These are phyloP conservation scores for Spisula subtruncata DNA, from an alignment of 2,888 invertebrate genomes.

Conservation along the genomic window DNA sequence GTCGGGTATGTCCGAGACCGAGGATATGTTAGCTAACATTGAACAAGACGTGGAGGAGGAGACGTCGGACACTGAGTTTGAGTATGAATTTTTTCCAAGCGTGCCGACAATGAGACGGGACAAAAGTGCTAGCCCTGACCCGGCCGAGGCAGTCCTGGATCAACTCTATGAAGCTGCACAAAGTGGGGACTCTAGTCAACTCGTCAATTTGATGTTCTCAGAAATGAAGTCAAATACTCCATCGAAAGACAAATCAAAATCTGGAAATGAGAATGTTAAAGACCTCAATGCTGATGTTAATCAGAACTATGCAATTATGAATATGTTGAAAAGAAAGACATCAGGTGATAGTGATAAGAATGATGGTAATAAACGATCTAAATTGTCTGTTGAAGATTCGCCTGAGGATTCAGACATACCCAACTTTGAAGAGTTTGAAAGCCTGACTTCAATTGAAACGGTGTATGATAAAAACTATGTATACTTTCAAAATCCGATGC, in stretches of 20 bases:
- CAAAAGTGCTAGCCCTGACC: constrained; percentile 41
- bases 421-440: not conserved
- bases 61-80: constrained; percentile 35
- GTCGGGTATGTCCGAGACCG: not conserved
- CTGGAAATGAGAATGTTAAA: not conserved
- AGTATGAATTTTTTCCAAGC: constrained; percentile 48
- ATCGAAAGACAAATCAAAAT: not conserved
- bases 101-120: constrained; percentile 25
- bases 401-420: not conserved
- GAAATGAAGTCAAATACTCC: not conserved
- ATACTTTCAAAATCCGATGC: not conserved
- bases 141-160: constrained; percentile 48
- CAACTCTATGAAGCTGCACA: constrained; percentile 59
- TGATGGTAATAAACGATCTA: not conserved
- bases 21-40: not conserved
- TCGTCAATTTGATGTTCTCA: constrained; percentile 52
- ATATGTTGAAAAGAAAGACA: constrained; percentile 36
- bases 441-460: not conserved
- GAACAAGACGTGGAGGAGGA: not conserved
- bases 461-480: no score
- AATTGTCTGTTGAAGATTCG: not conserved
- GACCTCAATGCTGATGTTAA: not conserved
- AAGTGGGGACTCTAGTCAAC: constrained; percentile 43
- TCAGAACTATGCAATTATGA: constrained; percentile 38
- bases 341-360: not conserved